Evolutionary conservation across 1,140 invertebrate species (phyloP), one percentile per base, ranked within the genome.

Genomic region (Microvelia longipes): DNA sequence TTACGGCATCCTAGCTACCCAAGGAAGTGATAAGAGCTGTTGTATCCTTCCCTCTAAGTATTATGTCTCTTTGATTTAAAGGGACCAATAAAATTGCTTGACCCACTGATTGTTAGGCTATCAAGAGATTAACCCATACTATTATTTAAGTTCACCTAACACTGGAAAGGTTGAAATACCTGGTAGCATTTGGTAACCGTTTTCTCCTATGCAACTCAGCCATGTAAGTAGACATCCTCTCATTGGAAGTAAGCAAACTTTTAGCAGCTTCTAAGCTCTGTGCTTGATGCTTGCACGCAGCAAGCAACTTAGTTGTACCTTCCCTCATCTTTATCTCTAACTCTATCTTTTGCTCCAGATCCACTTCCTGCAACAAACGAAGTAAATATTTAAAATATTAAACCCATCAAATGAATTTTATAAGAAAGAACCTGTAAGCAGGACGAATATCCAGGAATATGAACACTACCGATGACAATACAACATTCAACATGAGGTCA

Each of bases 271-370:
- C 87, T 73, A 89, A 77, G 68, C 82, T 84, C 77, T 89, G 87
- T 24, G 83, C 79, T 50, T 85, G 83, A 75, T 88, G 85, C 30
- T 81, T 78, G 72, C 86, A 86, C 0, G 88, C 88, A 2, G 86
- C 86, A 77, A 90, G 79, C 50, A 90, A 79, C 74, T 85, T 84
- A 1, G 85, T 83, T 0, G 87, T 88, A 0, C 87, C 88, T 76
- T 89, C 88, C 24, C 86, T 81, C 85, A 89, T 89, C 78, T 87
- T 88, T 69, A 88, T 86, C 77, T 89, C 88, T 76, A 88, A 80
- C 74, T 88, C 87, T 70, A 89, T 87, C 75, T 88, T 87, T 74
- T 87, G 86, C 75, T 88, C 85, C 72, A 89, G 79, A 77, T 88
- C 86, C 78, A 81, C 82, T 72, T 85, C 83, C 84, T 85, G 77